Evolutionary conservation across 1,140 invertebrate species (phyloP).

Genomic region (Drosophila ambigua): DNA sequence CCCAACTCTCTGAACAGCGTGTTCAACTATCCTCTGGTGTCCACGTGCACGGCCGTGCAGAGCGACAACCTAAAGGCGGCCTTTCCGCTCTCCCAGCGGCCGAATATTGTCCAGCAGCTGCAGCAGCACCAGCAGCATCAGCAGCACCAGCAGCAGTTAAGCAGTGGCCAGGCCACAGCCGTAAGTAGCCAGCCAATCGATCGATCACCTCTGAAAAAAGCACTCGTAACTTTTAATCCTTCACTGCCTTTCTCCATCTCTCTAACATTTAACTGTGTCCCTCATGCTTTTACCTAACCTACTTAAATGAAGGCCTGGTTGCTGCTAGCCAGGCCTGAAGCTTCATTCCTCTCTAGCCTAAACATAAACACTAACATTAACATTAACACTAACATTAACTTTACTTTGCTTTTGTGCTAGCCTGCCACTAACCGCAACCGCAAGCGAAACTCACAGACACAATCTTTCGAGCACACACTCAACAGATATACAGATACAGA

Average conservation of each 20-base stretch:
- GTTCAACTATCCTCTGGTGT: conserved; percentile 83
- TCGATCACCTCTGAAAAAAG: background rate
- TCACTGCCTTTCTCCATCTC: conserved; percentile 16
- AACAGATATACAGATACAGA: no score
- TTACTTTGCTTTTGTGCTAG: no score
- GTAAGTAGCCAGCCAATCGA: conserved; percentile 60
- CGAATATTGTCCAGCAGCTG: conserved; percentile 85
- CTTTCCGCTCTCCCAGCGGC: conserved; percentile 84
- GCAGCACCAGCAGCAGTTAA: conserved; percentile 43
- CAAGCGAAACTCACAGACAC: no score
- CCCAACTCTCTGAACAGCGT: conserved; percentile 82
- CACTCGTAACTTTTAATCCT: conserved; percentile 1
- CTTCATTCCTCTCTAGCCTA: no score
- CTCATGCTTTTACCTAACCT: no score
- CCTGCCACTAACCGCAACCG: no score
- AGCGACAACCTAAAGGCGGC: conserved; percentile 79
- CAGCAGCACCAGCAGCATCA: conserved; percentile 73
- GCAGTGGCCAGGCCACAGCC: conserved; percentile 56
- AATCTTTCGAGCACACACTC: no score
- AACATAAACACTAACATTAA: no score
- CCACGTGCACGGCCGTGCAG: conserved; percentile 80
- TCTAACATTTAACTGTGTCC: conserved; percentile 8
- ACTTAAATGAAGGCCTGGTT: no score
- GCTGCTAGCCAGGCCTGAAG: no score
- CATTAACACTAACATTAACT: no score